phyloP scores from a whole-genome alignment of 2,797 vertebrate species.

The Erethizon dorsatum region DNA sequence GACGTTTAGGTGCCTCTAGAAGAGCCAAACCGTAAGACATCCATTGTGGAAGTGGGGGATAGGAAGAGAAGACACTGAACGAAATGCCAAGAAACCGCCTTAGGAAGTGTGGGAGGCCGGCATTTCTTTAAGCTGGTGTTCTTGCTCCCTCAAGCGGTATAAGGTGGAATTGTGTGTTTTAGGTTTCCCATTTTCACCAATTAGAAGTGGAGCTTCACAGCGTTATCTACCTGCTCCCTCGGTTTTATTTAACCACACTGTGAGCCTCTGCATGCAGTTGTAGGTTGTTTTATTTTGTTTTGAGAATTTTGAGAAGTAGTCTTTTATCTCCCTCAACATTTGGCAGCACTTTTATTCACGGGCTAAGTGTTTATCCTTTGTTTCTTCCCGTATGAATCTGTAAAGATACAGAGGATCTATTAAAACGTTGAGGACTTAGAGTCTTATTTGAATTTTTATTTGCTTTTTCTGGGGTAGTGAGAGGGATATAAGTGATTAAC shows the following conservation, averaged over 20 bases:
- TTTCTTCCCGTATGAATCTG: background rate
- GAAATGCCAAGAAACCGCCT: background rate
- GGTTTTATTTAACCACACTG: background rate
- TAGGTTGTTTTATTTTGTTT: background rate
- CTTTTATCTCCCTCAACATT: background rate
- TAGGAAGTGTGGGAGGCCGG: background rate
- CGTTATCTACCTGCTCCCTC: background rate
- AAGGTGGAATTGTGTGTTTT: background rate
- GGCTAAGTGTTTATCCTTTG: background rate
- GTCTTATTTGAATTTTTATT: background rate
- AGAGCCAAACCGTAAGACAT: background rate
- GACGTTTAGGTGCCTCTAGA: background rate
- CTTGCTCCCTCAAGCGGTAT: constrained; percentile 5
- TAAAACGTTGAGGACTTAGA: background rate
- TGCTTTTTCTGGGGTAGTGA: background rate
- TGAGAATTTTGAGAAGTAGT: background rate
- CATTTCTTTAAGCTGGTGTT: background rate
- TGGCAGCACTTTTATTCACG: constrained; percentile 1
- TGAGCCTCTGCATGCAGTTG: background rate
- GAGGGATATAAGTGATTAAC: background rate
- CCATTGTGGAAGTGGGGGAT: background rate
- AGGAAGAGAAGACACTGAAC: background rate
- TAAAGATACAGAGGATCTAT: background rate
- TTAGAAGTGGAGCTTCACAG: background rate
- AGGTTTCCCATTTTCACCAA: background rate